phyloP scores from a whole-genome alignment of 2,888 invertebrate genomes.

The Caprella mutica region DNA sequence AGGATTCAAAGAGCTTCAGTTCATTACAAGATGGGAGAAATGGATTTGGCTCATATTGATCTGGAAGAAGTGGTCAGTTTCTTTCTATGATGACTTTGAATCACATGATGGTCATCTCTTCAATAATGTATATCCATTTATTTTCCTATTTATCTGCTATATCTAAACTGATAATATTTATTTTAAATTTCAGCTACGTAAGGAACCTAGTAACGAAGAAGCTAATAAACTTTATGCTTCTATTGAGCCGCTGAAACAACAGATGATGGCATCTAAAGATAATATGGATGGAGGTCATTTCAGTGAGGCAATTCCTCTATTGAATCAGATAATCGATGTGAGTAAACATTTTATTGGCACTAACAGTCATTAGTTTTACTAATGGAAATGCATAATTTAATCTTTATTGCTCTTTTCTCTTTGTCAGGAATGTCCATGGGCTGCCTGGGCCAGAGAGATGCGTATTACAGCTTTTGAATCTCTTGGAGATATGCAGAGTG shows the following conservation, averaged over 20 bases:
- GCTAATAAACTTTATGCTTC: conserved; percentile 57
- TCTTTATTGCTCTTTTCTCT: no score
- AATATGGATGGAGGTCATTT: conserved; percentile 50
- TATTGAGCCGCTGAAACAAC: conserved; percentile 53
- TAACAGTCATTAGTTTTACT: no score
- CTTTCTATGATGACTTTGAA: no score
- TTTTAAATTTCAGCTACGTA: conserved; percentile 46
- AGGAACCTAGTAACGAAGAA: conserved; percentile 65
- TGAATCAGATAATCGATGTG: conserved; percentile 31
- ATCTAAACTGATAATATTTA: conserved; percentile 8
- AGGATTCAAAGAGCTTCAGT: conserved; percentile 71
- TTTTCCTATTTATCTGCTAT: background rate
- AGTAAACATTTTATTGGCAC: no score
- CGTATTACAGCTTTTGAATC: conserved; percentile 74
- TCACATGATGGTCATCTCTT: no score
- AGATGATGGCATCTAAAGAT: conserved; percentile 54
- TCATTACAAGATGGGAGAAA: conserved; percentile 76
- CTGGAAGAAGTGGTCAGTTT: conserved; percentile 70
- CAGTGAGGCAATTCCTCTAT: conserved; percentile 46
- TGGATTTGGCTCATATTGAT: conserved; percentile 68
- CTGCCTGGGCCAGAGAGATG: conserved; percentile 65
- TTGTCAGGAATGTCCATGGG: conserved; percentile 68
- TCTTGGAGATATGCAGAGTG: conserved; percentile 65
- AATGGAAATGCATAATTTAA: conserved; percentile 1
- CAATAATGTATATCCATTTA: background rate